Conservation (phyloP, 2,888 invertebrate species). For the Acronicta aceris region DNA sequence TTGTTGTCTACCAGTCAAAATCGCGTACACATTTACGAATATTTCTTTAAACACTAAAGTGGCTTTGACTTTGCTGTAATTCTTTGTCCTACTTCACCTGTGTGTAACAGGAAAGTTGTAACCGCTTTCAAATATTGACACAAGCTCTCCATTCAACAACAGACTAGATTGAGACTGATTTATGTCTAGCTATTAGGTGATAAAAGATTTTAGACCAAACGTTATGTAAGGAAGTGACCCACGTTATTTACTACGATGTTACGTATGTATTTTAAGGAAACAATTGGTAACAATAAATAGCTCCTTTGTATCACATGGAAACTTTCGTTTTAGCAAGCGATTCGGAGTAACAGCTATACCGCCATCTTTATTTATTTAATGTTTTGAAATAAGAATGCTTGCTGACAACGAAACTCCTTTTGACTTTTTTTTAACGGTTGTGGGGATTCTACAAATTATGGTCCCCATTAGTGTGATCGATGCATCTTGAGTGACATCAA, state of each 20-base stretch:
- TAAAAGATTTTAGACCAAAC: constrained; percentile 29
- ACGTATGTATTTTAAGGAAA: constrained; percentile 27
- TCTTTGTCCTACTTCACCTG: neutral
- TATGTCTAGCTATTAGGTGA: constrained; percentile 42
- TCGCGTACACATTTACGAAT: neutral
- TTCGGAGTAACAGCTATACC: neutral
- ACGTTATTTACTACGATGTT: constrained; percentile 25
- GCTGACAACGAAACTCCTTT: neutral
- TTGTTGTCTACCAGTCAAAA: neutral
- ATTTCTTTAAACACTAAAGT: neutral
- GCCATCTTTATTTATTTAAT: constrained; percentile 69
- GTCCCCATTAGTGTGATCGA: neutral
- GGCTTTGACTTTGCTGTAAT: neutral
- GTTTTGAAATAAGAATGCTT: constrained; percentile 6
- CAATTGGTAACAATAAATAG: constrained; percentile 32
- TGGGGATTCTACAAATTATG: no score
- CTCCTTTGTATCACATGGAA: constrained; percentile 61
- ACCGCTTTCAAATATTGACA: constrained; percentile 43
- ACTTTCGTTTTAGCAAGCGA: constrained; percentile 74
- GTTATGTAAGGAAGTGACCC: constrained; percentile 31
- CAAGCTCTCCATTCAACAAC: constrained; percentile 35
- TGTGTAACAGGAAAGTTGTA: constrained; percentile 17
- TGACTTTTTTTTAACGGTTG: neutral
- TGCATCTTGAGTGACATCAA: neutral
- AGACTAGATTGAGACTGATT: constrained; percentile 39